phyloP scores from a whole-genome alignment of 2,797 vertebrate genomes.

The Eupleurogrammus muticus region DNA sequence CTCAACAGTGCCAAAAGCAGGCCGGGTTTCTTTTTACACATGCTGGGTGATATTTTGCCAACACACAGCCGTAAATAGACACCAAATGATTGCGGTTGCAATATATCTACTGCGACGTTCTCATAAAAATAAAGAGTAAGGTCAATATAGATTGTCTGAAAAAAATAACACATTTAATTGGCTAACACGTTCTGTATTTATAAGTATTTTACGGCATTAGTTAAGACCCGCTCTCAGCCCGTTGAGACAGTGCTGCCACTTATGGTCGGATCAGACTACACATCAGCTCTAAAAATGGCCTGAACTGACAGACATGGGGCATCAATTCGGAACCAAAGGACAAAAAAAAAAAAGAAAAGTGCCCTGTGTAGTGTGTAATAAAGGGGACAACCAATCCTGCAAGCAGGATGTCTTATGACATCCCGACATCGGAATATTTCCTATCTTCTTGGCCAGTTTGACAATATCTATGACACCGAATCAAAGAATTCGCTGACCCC shows the following conservation, averaged over 20 bases:
- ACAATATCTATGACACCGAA: background rate
- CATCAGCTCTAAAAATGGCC: background rate
- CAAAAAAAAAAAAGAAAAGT: background rate
- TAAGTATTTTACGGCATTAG: too few relatives aligned
- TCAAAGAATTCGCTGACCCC: background rate
- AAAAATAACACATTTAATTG: background rate
- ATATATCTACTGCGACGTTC: background rate
- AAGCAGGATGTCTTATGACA: background rate
- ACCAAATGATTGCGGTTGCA: conserved; percentile 24
- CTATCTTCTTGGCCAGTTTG: background rate
- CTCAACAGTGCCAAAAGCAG: conserved; percentile 21
- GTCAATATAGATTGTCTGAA: background rate
- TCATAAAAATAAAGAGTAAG: background rate
- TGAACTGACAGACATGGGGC: background rate
- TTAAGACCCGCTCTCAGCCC: too few relatives aligned
- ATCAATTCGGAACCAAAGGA: background rate
- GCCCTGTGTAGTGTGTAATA: background rate
- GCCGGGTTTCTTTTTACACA: conserved; percentile 33
- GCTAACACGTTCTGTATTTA: too few relatives aligned
- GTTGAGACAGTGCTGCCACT: background rate
- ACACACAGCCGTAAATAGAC: conserved; percentile 45
- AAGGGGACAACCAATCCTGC: background rate
- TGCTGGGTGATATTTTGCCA: conserved; percentile 42
- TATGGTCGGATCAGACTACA: background rate
- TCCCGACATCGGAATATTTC: background rate